These are phyloP conservation scores for Drosophila hamatofila DNA, from an alignment of 2,888 invertebrate species.

Conservation along the genomic window DNA sequence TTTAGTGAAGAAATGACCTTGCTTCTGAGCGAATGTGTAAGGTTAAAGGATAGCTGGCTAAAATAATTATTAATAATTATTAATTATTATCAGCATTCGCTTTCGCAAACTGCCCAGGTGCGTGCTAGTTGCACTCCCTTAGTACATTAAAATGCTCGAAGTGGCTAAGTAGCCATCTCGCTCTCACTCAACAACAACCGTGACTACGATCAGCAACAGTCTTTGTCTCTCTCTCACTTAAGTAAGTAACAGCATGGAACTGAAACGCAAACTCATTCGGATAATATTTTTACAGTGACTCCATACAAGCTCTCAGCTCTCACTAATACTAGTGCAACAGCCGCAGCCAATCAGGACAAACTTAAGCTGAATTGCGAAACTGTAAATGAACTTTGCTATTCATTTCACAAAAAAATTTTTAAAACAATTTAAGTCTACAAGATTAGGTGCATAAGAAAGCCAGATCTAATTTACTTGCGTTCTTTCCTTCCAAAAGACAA, in stretches of 20 bases:
- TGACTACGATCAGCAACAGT: too few relatives aligned
- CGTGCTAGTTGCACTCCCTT: background rate
- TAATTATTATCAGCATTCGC: background rate
- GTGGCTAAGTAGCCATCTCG: background rate
- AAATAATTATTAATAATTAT: background rate
- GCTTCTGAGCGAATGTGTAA: background rate
- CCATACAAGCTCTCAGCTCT: background rate
- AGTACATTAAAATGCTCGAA: background rate
- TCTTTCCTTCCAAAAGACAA: too few relatives aligned
- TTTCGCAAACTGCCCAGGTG: background rate
- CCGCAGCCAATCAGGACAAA: background rate
- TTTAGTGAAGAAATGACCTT: background rate
- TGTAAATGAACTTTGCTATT: too few relatives aligned
- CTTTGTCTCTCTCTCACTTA: background rate
- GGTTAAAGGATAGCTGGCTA: background rate
- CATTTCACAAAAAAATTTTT: too few relatives aligned
- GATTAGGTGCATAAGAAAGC: too few relatives aligned
- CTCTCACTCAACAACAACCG: background rate
- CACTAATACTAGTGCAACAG: background rate
- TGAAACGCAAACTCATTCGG: background rate
- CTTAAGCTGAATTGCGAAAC: background rate
- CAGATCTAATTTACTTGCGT: too few relatives aligned
- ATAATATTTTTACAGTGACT: background rate
- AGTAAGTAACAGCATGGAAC: too few relatives aligned
- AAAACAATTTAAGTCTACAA: too few relatives aligned